Conservation (phyloP, 1,140 invertebrate genomes). For the Cyclina sinensis region DNA sequence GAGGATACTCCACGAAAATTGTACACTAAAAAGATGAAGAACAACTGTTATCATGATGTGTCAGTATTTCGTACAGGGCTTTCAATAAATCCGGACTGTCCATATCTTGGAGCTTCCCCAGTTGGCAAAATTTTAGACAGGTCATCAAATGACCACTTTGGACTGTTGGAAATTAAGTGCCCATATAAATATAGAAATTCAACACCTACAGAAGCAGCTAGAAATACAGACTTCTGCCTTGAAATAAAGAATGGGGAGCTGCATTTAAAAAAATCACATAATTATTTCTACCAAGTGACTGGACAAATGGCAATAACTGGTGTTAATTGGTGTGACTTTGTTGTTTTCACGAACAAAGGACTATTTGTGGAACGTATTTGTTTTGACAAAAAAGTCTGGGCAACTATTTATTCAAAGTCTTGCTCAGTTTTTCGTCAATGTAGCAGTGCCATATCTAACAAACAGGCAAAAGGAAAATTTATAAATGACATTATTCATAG, state of each 20-base stretch:
- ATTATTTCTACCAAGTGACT: neutral
- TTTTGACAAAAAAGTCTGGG: neutral
- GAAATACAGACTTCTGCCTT: neutral
- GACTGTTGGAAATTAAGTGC: constrained; percentile 9
- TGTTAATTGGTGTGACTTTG: neutral
- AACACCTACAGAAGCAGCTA: neutral
- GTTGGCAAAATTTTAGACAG: neutral
- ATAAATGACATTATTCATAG: neutral
- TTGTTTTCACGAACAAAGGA: constrained; percentile 3
- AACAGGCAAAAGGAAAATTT: neutral
- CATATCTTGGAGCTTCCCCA: no score
- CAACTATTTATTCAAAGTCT: neutral
- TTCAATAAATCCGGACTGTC: no score
- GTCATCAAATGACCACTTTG: no score
- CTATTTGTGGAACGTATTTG: constrained; percentile 3
- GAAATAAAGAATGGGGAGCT: neutral
- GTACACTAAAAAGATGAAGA: no score
- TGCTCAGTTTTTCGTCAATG: no score
- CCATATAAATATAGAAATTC: constrained; percentile 16
- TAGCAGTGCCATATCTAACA: neutral
- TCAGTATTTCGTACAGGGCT: no score
- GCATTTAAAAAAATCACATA: neutral
- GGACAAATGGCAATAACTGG: neutral
- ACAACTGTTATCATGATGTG: no score
- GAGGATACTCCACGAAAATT: no score